A percentile compares a stretch with the other conserved stretches of the same genome.
Conservation (phyloP, 1,140 invertebrate species). For the Trichonephila clavipes region DNA sequence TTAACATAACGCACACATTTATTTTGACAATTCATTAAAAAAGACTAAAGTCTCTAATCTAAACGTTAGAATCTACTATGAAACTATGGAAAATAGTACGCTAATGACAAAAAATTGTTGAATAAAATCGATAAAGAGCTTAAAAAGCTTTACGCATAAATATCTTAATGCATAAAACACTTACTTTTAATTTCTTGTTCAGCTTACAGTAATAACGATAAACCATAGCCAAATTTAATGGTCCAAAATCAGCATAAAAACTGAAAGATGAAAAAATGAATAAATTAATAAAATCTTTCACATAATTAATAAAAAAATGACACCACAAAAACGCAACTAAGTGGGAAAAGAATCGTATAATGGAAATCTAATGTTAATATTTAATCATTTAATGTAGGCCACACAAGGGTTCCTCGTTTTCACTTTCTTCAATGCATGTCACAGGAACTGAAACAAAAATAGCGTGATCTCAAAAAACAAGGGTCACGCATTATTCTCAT, state of each 20-base stretch:
- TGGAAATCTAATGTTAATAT: neutral
- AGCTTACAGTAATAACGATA: constrained; percentile 96
- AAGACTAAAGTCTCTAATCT: no score
- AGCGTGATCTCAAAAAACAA: neutral
- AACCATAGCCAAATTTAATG: constrained; percentile 96
- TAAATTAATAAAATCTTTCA: neutral
- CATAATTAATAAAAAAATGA: neutral
- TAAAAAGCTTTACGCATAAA: neutral
- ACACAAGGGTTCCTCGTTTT: neutral
- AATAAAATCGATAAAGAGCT: neutral
- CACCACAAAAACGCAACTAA: neutral
- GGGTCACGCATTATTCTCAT: neutral
- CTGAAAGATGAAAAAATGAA: constrained; percentile 78
- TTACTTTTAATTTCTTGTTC: constrained; percentile 90
- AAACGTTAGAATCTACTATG: no score
- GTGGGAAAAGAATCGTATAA: neutral
- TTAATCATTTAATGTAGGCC: neutral
- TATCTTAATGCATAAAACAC: constrained; percentile 66
- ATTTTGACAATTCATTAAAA: no score
- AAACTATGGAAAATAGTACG: no score
- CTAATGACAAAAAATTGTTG: neutral
- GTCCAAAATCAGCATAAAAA: constrained; percentile 99
- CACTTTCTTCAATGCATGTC: neutral
- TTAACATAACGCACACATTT: no score
- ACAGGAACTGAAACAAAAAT: neutral